These are phyloP conservation scores for Xyrauchen texanus DNA, from an alignment of 2,113 vertebrate species.

Conservation along the genomic window DNA sequence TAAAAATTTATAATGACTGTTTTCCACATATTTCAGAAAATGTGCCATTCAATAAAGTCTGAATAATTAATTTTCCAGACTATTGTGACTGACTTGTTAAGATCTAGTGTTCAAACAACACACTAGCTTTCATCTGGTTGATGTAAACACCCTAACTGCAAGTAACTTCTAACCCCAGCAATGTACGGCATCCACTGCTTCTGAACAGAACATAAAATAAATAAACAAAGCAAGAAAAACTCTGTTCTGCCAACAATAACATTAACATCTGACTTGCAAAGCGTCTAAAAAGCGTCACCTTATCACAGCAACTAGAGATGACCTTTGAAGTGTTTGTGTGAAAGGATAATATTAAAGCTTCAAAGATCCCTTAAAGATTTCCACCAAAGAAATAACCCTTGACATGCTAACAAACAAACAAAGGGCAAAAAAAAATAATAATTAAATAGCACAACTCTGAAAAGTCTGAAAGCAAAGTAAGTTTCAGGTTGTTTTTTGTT, in stretches of 20 bases:
- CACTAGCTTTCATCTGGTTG: conserved; percentile 71
- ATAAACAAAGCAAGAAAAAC: conserved; percentile 60
- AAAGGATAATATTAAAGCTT: conserved; percentile 73
- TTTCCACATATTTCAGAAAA: neutral
- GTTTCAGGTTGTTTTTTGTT: conserved; percentile 43
- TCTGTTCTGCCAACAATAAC: conserved; percentile 72
- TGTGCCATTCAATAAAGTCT: conserved; percentile 22
- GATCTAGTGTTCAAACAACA: conserved; percentile 62
- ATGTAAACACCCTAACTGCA: conserved; percentile 70
- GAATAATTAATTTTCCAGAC: conserved; percentile 17
- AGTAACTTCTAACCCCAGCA: conserved; percentile 68
- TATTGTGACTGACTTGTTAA: conserved; percentile 58
- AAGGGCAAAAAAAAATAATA: conserved; percentile 50
- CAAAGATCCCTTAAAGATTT: conserved; percentile 74
- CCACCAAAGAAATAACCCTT: conserved; percentile 76
- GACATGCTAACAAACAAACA: conserved; percentile 79
- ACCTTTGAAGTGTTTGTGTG: conserved; percentile 71
- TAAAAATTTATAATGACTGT: neutral
- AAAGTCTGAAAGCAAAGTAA: conserved; percentile 64
- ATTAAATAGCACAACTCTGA: conserved; percentile 71
- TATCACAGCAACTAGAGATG: conserved; percentile 68
- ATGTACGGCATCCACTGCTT: conserved; percentile 63
- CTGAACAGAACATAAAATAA: conserved; percentile 55
- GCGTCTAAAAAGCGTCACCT: conserved; percentile 60
- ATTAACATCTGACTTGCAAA: conserved; percentile 75